Conservation (phyloP, 2,888 invertebrate genomes). For the Metopia argyrocephala region DNA sequence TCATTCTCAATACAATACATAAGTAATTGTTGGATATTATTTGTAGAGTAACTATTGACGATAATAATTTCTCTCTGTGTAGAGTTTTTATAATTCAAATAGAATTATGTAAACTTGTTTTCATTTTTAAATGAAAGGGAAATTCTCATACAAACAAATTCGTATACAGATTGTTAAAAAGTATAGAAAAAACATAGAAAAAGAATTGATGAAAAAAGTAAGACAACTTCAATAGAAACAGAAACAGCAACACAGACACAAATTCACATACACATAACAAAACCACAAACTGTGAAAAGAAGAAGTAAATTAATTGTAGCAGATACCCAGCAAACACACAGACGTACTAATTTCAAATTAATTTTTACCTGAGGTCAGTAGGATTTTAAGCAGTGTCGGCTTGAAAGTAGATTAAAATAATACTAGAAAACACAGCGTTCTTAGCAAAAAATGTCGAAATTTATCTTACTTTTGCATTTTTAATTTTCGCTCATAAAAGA, state of each 20-base stretch:
- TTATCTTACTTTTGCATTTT: too few relatives aligned
- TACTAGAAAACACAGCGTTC: too few relatives aligned
- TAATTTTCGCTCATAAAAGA: too few relatives aligned
- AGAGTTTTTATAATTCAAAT: slow-evolving; percentile 17
- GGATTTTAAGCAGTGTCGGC: too few relatives aligned
- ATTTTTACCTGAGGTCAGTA: too few relatives aligned
- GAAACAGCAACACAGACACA: not conserved
- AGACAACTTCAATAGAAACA: not conserved
- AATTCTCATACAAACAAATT: slow-evolving; percentile 72
- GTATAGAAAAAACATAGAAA: slow-evolving; percentile 62
- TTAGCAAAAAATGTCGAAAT: too few relatives aligned
- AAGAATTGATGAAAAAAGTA: slow-evolving; percentile 48
- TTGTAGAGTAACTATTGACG: too few relatives aligned
- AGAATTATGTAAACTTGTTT: slow-evolving; percentile 73
- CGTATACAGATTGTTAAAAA: slow-evolving; percentile 7
- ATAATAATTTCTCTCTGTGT: slow-evolving; percentile 24
- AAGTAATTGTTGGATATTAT: too few relatives aligned
- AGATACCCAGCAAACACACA: too few relatives aligned
- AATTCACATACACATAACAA: not conserved
- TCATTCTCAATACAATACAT: not conserved
- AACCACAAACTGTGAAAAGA: not conserved
- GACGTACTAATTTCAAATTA: too few relatives aligned
- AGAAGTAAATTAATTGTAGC: too few relatives aligned
- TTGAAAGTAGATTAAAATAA: too few relatives aligned
- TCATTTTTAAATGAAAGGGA: slow-evolving; percentile 76